phyloP scores from a whole-genome alignment of 2,113 vertebrate genomes.

The Lepisosteus oculatus region DNA sequence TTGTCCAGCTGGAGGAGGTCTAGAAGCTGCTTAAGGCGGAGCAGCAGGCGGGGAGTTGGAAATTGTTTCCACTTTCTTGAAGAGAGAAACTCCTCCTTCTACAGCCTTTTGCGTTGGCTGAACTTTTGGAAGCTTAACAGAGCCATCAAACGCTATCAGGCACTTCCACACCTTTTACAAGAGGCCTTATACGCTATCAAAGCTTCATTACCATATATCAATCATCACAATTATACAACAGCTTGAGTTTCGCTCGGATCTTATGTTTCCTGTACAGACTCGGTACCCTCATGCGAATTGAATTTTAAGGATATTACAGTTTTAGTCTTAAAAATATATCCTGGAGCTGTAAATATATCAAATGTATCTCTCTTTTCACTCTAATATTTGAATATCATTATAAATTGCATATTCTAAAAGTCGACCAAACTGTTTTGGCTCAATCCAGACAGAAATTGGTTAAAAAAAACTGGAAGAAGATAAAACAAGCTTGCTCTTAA shows the following conservation, averaged over 20 bases:
- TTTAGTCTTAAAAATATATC: no score
- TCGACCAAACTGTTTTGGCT: not conserved
- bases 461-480: slow-evolving; percentile 12
- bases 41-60: slow-evolving; percentile 34
- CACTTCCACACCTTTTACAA: slow-evolving; percentile 39
- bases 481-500: slow-evolving; percentile 12
- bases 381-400: no score
- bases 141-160: slow-evolving; percentile 41
- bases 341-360: no score
- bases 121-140: slow-evolving; percentile 39
- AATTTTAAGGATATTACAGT: no score
- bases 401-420: no score
- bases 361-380: no score
- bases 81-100: slow-evolving; percentile 38
- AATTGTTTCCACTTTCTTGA: slow-evolving; percentile 41
- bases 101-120: slow-evolving; percentile 11
- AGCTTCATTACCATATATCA: not conserved
- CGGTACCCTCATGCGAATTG: no score
- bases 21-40: slow-evolving; percentile 38
- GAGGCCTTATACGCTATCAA: slow-evolving; percentile 3
- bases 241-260: no score
- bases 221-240: not conserved
- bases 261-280: no score
- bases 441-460: slow-evolving; percentile 6
- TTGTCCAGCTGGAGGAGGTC: slow-evolving; percentile 26